A percentile compares a stretch with the other conserved stretches of the same genome.
phyloP scores from a whole-genome alignment of 2,888 invertebrate species.

The Pyralis farinalis region DNA sequence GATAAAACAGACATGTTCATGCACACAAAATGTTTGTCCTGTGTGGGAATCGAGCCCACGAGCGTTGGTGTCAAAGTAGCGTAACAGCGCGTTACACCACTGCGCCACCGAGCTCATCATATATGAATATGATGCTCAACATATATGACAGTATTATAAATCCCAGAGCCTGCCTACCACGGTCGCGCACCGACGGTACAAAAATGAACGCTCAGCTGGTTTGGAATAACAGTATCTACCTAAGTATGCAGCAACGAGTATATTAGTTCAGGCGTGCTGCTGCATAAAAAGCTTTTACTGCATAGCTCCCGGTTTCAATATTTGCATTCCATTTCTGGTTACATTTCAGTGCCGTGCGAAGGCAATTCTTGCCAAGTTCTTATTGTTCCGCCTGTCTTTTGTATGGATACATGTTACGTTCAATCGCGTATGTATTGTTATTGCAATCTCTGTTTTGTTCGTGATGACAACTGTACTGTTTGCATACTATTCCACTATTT shows the following conservation, averaged over 20 bases:
- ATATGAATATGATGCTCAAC: too few species aligned
- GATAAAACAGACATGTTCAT: too few species aligned
- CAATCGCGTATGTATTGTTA: conserved; percentile 19
- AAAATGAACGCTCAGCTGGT: conserved; percentile 15
- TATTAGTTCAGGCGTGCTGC: conserved; percentile 51
- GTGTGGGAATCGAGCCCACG: too few species aligned
- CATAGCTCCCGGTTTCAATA: conserved; percentile 59
- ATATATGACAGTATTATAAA: too few species aligned
- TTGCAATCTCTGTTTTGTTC: conserved; percentile 1
- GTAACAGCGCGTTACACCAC: too few species aligned
- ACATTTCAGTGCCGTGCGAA: conserved; percentile 42
- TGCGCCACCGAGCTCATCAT: too few species aligned
- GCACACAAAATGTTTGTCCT: too few species aligned
- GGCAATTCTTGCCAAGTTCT: conserved; percentile 49
- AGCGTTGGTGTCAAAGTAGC: too few species aligned
- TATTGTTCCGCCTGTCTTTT: conserved; percentile 46
- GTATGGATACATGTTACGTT: conserved; percentile 29
- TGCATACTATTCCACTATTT: neutral
- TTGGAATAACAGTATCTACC: conserved; percentile 10
- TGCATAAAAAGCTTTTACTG: conserved; percentile 63
- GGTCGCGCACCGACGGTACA: conserved; percentile 14
- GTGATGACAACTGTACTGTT: neutral
- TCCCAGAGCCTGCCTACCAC: too few species aligned
- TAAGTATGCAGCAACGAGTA: conserved; percentile 21
- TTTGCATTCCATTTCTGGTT: conserved; percentile 70